These are phyloP conservation scores for Sarcophaga peregrina DNA, from an alignment of 1,140 invertebrate species.

Conservation along the genomic window DNA sequence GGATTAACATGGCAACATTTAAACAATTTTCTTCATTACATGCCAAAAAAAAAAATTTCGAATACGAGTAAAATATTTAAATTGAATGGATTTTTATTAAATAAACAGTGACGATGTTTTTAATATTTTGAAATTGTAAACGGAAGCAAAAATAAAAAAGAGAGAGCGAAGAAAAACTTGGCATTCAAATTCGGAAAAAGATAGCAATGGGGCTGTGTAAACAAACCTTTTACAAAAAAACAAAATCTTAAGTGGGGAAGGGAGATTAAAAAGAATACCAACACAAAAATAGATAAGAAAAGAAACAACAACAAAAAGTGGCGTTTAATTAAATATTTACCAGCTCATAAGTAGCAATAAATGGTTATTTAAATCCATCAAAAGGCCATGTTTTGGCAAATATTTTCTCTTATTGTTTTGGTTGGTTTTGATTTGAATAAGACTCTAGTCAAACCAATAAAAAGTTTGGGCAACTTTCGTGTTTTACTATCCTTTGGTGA, in stretches of 20 bases:
- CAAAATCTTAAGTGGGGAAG: no score
- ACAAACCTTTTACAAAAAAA: no score
- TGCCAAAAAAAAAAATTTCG: constrained; percentile 11
- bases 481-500: no score
- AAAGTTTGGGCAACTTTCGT: no score
- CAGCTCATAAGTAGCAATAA: constrained; percentile 37
- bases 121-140: not conserved
- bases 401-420: not conserved
- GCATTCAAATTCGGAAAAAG: not conserved
- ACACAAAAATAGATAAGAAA: no score
- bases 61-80: no score
- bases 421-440: no score
- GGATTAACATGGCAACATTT: not conserved
- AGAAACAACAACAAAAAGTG: constrained; percentile 19
- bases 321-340: constrained; percentile 41
- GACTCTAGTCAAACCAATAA: no score
- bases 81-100: constrained; percentile 9
- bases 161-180: not conserved
- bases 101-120: not conserved
- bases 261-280: no score
- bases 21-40: not conserved
- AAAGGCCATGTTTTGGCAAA: constrained; percentile 29
- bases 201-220: not conserved
- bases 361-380: constrained; percentile 37
- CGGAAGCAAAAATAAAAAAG: not conserved